Evolutionary conservation across 2,888 invertebrate genomes (phyloP).

Genomic region (Agrochola macilenta): DNA sequence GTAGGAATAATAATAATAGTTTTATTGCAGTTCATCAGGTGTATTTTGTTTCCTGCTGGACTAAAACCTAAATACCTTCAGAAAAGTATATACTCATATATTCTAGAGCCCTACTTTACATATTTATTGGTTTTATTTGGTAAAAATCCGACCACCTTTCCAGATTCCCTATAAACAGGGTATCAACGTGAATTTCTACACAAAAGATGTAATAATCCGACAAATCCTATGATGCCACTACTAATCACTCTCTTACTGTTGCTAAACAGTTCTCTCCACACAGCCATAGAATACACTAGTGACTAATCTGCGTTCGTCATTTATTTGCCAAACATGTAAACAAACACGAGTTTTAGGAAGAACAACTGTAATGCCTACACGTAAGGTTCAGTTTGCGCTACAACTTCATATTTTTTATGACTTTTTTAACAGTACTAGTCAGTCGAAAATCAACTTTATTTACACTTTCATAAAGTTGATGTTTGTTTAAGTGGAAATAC

Average conservation of each 20-base stretch:
- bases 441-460: no score
- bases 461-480: no score
- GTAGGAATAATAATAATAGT: not conserved
- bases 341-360: no score
- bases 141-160: not conserved
- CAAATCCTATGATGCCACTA: not conserved
- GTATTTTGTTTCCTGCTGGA: not conserved
- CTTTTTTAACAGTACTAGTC: no score
- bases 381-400: no score
- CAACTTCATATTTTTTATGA: no score
- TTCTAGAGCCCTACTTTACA: not conserved
- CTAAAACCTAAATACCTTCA: not conserved
- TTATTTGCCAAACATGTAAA: no score
- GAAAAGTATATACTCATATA: not conserved
- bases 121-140: not conserved
- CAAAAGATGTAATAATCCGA: not conserved
- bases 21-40: not conserved
- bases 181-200: not conserved
- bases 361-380: no score
- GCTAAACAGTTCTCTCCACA: not conserved
- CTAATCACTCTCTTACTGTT: not conserved
- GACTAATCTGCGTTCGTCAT: no score
- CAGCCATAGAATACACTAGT: constrained; percentile 4
- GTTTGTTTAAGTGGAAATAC: no score
- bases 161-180: not conserved